Evolutionary conservation across 1,140 invertebrate genomes (phyloP), one percentile per base, ranked within the genome.

Genomic region (Oedothorax gibbosus): DNA sequence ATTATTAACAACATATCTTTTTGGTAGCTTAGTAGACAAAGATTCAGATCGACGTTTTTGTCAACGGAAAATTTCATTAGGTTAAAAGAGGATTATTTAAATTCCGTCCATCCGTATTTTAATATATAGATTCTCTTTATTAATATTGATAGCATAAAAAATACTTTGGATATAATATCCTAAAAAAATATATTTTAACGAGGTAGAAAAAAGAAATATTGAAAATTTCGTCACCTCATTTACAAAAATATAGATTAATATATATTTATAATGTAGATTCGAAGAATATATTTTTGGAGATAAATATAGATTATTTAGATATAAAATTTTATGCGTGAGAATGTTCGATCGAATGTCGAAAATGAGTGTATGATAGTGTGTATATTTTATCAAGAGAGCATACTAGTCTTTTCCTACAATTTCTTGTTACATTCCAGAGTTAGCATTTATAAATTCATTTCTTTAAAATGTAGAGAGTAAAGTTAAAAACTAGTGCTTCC

Each of bases 231-330:
- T 35, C 35, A 35, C 35, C 35, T 35, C 35, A 35, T 35, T 35
- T 35, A 35, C 35, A 35, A 35, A 35, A 35, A 35, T n/a, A 35
- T 2, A 35, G 35, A 35, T 35, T 35, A 71, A 53, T 71, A 57
- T 75, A 75, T 75, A 75, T 75, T 75, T 75, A 75, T 57, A 14
- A 35, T 75, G 72, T 75, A 75, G 57, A 57, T 21, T 75, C 56
- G 20, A 75, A 75, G 57, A 51, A 75, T 75, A 75, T 57, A 54
- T 73, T 51, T 73, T 53, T 35, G 20, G 53, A 75, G 15, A 75
- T 75, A 71, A 71, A 15, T 75, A 57, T 57, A 75, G 54, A 75
- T 20, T 60, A 57, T 75, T 57, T 75, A 75, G n/a, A 51, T 53
- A 71, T 69, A 15, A 71, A 71, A 71, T 71, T 71, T 53, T 71